These are phyloP conservation scores for Lycorma delicatula DNA, from an alignment of 1,140 invertebrate species.

Conservation along the genomic window DNA sequence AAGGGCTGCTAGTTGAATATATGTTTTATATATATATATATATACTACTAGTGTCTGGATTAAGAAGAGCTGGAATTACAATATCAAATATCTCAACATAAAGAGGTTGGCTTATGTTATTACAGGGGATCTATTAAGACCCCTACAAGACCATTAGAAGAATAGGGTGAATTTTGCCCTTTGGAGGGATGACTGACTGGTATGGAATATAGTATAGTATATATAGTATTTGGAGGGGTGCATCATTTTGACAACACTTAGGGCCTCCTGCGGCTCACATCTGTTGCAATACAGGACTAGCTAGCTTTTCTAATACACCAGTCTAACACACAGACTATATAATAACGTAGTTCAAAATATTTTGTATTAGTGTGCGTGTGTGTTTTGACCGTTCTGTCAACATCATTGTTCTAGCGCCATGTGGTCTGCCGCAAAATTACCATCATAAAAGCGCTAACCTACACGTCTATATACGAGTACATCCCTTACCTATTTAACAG, in stretches of 20 bases:
- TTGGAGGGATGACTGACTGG: neutral
- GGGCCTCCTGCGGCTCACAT: neutral
- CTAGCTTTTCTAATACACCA: too few relatives aligned
- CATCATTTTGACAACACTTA: slow-evolving; percentile 7
- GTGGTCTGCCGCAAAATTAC: neutral
- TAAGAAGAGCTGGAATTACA: too few relatives aligned
- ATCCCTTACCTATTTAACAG: too few relatives aligned
- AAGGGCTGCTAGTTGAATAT: too few relatives aligned
- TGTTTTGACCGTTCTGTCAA: neutral
- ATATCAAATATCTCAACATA: slow-evolving; percentile 14
- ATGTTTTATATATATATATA: too few relatives aligned
- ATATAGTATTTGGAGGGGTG: neutral
- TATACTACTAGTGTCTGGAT: too few relatives aligned
- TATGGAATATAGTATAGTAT: neutral
- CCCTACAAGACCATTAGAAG: slow-evolving; percentile 13
- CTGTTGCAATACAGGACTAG: slow-evolving; percentile 11
- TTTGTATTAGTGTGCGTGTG: neutral
- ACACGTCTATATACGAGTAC: too few relatives aligned
- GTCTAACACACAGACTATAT: too few relatives aligned
- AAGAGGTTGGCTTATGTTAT: slow-evolving; percentile 19
- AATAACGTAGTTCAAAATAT: neutral
- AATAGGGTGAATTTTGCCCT: slow-evolving; percentile 5
- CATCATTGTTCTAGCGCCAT: slow-evolving; percentile 2
- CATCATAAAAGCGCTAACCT: neutral
- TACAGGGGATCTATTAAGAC: slow-evolving; percentile 16